These are phyloP conservation scores for Halcyon badia DNA, from an alignment of 2,797 vertebrate species.

Conservation along the genomic window DNA sequence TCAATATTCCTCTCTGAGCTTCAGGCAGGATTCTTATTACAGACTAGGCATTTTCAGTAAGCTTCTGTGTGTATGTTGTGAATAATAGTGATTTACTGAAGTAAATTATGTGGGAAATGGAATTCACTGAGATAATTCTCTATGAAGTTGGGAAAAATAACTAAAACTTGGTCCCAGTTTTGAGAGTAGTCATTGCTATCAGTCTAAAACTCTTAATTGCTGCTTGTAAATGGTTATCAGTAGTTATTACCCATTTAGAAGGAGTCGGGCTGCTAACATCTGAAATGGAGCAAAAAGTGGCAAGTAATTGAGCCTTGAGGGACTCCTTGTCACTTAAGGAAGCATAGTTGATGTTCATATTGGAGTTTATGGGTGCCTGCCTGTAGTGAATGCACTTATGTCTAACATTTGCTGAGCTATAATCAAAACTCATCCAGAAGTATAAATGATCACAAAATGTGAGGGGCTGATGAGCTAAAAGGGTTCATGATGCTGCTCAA, in stretches of 20 bases:
- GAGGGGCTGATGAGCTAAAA: neutral
- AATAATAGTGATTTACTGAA: slow-evolving; percentile 40
- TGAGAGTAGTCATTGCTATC: slow-evolving; percentile 24
- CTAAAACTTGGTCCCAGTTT: slow-evolving; percentile 27
- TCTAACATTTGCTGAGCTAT: slow-evolving; percentile 39
- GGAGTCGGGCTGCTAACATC: slow-evolving; percentile 55
- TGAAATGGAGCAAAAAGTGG: slow-evolving; percentile 72
- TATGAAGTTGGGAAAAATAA: slow-evolving; percentile 43
- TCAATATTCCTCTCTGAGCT: neutral
- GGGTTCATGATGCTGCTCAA: neutral
- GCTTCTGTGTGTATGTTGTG: neutral
- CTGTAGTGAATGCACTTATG: slow-evolving; percentile 62
- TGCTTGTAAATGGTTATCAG: slow-evolving; percentile 57
- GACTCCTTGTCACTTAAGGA: slow-evolving; percentile 62
- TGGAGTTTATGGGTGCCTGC: slow-evolving; percentile 52
- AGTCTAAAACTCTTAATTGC: slow-evolving; percentile 58
- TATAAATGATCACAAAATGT: neutral
- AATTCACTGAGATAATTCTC: slow-evolving; percentile 63
- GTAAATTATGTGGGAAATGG: slow-evolving; percentile 45
- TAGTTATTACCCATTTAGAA: slow-evolving; percentile 64
- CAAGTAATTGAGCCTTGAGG: slow-evolving; percentile 74
- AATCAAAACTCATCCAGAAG: slow-evolving; percentile 59
- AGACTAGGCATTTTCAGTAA: slow-evolving; percentile 16
- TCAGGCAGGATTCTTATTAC: neutral
- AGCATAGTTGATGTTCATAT: slow-evolving; percentile 53